A percentile compares a stretch with the other conserved stretches of the same genome.
Evolutionary conservation across 1,140 invertebrate species (phyloP).

Genomic region (Harpegnathos saltator): DNA sequence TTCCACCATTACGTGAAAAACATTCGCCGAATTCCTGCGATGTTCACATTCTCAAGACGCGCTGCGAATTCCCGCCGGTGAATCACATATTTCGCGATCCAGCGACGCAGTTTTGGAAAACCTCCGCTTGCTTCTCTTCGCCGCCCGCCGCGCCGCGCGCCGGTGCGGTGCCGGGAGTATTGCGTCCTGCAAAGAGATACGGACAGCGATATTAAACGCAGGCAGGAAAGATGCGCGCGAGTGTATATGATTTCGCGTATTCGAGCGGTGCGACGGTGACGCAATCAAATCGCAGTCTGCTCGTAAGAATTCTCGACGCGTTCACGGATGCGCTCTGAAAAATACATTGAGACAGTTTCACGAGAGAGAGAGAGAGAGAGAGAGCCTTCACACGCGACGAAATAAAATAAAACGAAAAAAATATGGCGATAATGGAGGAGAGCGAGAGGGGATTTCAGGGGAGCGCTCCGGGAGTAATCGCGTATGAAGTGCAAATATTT

Average conservation of each 20-base stretch:
- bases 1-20: conserved; percentile 59
- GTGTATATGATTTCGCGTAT: not conserved
- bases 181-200: conserved; percentile 43
- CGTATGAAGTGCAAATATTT: conserved; percentile 45
- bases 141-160: too few species aligned
- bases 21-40: conserved; percentile 51
- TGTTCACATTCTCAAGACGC: conserved; percentile 61
- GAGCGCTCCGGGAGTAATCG: not conserved
- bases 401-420: not conserved
- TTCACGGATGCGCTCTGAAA: not conserved
- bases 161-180: conserved; percentile 24
- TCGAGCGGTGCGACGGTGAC: not conserved
- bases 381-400: not conserved
- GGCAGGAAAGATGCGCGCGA: not conserved
- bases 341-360: not conserved
- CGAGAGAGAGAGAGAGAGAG: not conserved
- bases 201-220: conserved; percentile 45
- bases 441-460: too few species aligned
- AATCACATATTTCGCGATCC: conserved; percentile 55
- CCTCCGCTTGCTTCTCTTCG: conserved; percentile 7
- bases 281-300: not conserved
- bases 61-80: conserved; percentile 42
- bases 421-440: too few species aligned
- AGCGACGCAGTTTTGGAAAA: conserved; percentile 56
- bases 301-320: not conserved